Evolutionary conservation across 2,888 invertebrate genomes (phyloP).

Genomic region (Syrphus vitripennis): DNA sequence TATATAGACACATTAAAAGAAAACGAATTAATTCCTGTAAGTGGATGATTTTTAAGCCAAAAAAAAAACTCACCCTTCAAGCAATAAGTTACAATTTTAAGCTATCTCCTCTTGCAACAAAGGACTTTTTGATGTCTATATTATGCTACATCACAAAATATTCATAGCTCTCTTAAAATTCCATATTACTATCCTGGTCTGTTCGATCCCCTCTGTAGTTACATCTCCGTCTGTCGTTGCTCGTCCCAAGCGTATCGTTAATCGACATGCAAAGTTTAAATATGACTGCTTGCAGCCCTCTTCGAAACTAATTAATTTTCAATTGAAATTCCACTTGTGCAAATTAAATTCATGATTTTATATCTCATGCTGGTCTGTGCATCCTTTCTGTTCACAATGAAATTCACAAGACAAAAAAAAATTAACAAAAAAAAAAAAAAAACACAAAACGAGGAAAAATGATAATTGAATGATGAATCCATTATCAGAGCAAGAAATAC

Average conservation of each 20-base stretch:
- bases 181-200: not conserved
- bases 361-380: slow-evolving; percentile 23
- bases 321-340: slow-evolving; percentile 63
- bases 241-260: slow-evolving; percentile 10
- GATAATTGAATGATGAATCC: slow-evolving; percentile 62
- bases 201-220: not conserved
- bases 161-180: not conserved
- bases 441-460: slow-evolving; percentile 3
- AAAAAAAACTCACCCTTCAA: not conserved
- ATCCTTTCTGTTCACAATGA: not conserved
- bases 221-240: not conserved
- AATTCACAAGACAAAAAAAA: not conserved
- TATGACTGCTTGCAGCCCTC: slow-evolving; percentile 50
- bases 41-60: not conserved
- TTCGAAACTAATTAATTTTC: slow-evolving; percentile 68
- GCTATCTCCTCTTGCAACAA: not conserved
- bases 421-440: not conserved
- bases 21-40: not conserved
- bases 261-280: slow-evolving; percentile 59
- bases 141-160: not conserved
- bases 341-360: slow-evolving; percentile 67
- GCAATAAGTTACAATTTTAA: not conserved
- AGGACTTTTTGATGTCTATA: not conserved
- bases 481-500: slow-evolving; percentile 60
- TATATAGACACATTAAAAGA: too few relatives aligned